These are phyloP conservation scores for Zygothrica quintamaculata DNA, from an alignment of 2,888 invertebrate species.

Conservation along the genomic window DNA sequence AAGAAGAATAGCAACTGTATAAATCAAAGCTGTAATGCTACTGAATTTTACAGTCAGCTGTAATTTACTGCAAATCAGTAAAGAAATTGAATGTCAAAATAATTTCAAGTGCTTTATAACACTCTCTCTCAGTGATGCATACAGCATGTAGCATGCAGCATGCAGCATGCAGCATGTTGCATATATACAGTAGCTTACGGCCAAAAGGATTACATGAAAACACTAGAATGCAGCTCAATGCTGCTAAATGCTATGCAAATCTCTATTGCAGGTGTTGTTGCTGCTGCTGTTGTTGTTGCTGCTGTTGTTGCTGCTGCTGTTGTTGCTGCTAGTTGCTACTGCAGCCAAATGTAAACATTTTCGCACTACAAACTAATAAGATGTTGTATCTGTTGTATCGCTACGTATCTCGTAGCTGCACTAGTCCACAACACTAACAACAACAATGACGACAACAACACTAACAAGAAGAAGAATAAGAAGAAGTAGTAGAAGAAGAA, in stretches of 20 bases:
- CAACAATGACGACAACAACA: conserved; percentile 8
- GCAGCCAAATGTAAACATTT: conserved; percentile 48
- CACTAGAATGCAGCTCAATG: conserved; percentile 46
- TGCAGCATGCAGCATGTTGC: not conserved
- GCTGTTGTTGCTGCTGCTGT: conserved; percentile 9
- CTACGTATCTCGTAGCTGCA: conserved; percentile 46
- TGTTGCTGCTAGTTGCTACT: conserved; percentile 1
- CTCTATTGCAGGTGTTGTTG: conserved; percentile 45
- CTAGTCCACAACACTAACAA: conserved; percentile 20
- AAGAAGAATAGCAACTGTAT: not conserved
- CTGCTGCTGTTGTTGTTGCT: conserved; percentile 6
- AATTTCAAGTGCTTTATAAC: conserved; percentile 51
- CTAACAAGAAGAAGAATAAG: conserved; percentile 15
- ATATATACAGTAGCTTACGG: conserved; percentile 33
- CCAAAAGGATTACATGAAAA: conserved; percentile 48
- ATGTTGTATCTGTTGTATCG: conserved; percentile 63
- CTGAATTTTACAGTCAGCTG: not conserved
- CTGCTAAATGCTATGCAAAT: conserved; percentile 60
- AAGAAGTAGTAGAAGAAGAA: not conserved
- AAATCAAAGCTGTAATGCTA: conserved; percentile 4
- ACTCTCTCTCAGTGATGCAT: conserved; percentile 17
- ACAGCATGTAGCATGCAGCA: not conserved
- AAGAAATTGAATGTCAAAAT: conserved; percentile 55
- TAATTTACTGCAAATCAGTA: conserved; percentile 21
- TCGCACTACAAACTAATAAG: conserved; percentile 72